Percentiles rank a stretch among this genome's conserved stretches.
Evolutionary conservation across 2,888 invertebrate species (phyloP).

Genomic region (Amorpha juglandis): DNA sequence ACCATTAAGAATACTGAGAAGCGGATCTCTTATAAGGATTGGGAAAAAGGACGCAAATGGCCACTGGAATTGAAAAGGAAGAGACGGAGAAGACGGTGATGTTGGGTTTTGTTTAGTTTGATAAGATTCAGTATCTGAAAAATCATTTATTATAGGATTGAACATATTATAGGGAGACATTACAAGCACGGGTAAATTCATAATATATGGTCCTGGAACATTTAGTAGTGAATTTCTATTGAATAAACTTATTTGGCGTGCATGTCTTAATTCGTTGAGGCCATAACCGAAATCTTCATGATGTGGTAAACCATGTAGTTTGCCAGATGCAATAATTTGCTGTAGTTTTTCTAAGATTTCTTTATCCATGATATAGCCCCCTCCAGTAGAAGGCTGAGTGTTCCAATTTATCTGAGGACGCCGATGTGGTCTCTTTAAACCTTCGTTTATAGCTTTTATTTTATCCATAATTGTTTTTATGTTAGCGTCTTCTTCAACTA

Average conservation of each 20-base stretch:
- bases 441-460: constrained; percentile 81
- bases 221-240: constrained; percentile 40
- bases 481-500: constrained; percentile 45
- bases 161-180: constrained; percentile 51
- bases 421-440: constrained; percentile 63
- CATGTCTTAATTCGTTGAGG: constrained; percentile 46
- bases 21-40: constrained; percentile 83
- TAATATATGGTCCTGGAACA: constrained; percentile 57
- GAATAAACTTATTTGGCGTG: constrained; percentile 45
- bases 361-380: constrained; percentile 61
- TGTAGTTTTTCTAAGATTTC: constrained; percentile 69
- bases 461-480: constrained; percentile 80
- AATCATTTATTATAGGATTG: constrained; percentile 34
- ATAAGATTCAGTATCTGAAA: constrained; percentile 39
- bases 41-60: constrained; percentile 83
- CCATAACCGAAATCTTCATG: constrained; percentile 48
- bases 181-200: constrained; percentile 64
- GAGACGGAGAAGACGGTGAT: constrained; percentile 44
- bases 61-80: constrained; percentile 65
- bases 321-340: constrained; percentile 67
- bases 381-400: constrained; percentile 52
- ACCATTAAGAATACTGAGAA: constrained; percentile 74
- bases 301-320: constrained; percentile 51
- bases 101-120: constrained; percentile 58
- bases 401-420: constrained; percentile 59